phyloP scores from a whole-genome alignment of 1,140 invertebrate genomes.

The Proales similis region DNA sequence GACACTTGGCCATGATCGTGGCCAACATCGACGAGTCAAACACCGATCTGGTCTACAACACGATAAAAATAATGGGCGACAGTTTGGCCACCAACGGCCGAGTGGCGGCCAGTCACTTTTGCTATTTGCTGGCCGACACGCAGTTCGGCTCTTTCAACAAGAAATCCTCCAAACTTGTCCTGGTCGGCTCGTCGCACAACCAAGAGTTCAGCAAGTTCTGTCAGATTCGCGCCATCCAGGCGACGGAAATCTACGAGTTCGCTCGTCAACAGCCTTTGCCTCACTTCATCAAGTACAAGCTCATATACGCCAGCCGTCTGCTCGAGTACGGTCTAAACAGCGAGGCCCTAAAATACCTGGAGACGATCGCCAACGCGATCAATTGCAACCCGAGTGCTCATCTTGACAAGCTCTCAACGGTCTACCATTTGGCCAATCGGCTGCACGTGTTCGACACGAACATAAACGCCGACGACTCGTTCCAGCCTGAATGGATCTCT shows the following conservation, averaged over 20 bases:
- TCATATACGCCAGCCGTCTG: conserved; percentile 63
- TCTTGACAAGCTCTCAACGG: conserved; percentile 1
- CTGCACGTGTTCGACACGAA: conserved; percentile 71
- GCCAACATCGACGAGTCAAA: conserved; percentile 69
- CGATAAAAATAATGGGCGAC: conserved; percentile 69
- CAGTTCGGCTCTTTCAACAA: conserved; percentile 62
- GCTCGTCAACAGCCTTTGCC: conserved; percentile 69
- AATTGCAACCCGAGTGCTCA: conserved; percentile 61
- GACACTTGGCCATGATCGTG: conserved; percentile 85
- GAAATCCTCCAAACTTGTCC: conserved; percentile 62
- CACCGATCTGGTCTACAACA: conserved; percentile 71
- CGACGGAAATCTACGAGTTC: conserved; percentile 90
- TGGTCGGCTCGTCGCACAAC: conserved; percentile 64
- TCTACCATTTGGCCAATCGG: conserved; percentile 59
- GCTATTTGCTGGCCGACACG: conserved; percentile 78
- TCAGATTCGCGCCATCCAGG: conserved; percentile 74
- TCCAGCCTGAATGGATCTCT: background rate
- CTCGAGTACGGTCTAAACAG: conserved; percentile 68
- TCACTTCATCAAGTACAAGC: conserved; percentile 58
- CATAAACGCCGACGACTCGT: background rate
- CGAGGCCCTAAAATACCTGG: conserved; percentile 51
- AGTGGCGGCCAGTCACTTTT: conserved; percentile 80
- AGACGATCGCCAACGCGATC: conserved; percentile 23
- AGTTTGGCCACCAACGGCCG: conserved; percentile 59
- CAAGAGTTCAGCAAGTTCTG: conserved; percentile 60